Percentiles rank a stretch among this genome's conserved stretches.
phyloP scores from a whole-genome alignment of 2,113 vertebrate genomes.

The Mandrillus leucophaeus region DNA sequence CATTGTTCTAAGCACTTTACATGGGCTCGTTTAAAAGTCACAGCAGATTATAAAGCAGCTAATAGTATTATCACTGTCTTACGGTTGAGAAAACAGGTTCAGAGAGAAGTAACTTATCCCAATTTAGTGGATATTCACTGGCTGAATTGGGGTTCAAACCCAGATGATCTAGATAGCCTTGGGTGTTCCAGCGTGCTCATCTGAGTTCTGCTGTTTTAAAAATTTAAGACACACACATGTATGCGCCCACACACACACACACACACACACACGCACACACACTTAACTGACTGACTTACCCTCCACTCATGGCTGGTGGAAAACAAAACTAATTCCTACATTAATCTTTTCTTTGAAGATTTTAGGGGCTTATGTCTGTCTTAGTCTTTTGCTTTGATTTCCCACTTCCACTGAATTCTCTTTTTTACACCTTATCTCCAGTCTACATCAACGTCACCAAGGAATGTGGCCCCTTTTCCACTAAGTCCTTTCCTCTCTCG shows the following conservation, averaged over 20 bases:
- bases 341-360: background rate
- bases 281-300: background rate
- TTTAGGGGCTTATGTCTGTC: background rate
- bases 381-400: background rate
- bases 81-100: slow-evolving; percentile 6
- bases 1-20: background rate
- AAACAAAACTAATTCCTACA: background rate
- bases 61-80: background rate
- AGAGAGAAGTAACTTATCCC: background rate
- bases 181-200: too few species aligned
- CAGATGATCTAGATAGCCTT: background rate
- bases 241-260: background rate
- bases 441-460: background rate
- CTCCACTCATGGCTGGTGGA: background rate
- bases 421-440: background rate
- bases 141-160: background rate
- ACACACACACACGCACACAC: too few species aligned
- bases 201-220: background rate
- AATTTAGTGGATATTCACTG: background rate
- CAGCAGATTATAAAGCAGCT: background rate
- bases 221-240: background rate
- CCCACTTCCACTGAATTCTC: background rate
- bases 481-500: background rate
- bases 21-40: background rate
- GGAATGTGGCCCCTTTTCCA: background rate